A percentile compares a stretch with the other conserved stretches of the same genome.
These are phyloP conservation scores for Toxonevra muliebris DNA, from an alignment of 2,888 invertebrate species.

Conservation along the genomic window DNA sequence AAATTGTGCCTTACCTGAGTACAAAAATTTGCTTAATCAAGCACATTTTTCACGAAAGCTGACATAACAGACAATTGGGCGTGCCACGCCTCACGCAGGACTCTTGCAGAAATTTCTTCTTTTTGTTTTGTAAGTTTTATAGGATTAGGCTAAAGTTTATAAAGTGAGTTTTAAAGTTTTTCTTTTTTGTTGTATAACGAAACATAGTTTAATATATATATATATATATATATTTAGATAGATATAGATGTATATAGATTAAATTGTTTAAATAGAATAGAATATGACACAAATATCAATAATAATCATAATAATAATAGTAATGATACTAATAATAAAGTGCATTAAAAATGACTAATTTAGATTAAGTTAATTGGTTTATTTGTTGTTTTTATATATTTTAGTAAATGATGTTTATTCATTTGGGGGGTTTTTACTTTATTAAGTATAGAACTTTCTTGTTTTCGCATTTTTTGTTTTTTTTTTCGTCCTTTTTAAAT, in stretches of 20 bases:
- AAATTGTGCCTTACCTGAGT: conserved; percentile 30
- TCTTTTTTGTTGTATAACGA: background rate
- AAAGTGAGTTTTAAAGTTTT: background rate
- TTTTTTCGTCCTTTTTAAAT: too few relatives aligned
- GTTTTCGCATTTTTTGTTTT: too few relatives aligned
- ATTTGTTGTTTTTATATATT: too few relatives aligned
- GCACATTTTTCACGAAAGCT: conserved; percentile 9
- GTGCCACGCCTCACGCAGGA: background rate
- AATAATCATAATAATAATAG: background rate
- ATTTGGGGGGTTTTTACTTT: too few relatives aligned
- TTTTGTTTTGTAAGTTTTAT: conserved; percentile 10
- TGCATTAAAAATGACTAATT: background rate
- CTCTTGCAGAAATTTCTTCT: background rate
- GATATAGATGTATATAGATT: background rate
- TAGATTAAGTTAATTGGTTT: too few relatives aligned
- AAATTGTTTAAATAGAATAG: background rate
- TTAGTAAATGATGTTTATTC: too few relatives aligned
- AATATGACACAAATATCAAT: conserved; percentile 5
- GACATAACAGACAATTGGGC: conserved; percentile 3
- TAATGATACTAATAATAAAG: background rate
- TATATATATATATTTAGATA: background rate
- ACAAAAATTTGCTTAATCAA: conserved; percentile 30
- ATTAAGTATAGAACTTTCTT: too few relatives aligned
- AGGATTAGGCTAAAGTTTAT: conserved; percentile 22
- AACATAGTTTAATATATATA: conserved; percentile 2